phyloP scores from a whole-genome alignment of 1,140 invertebrate species.

The Aphis craccivora region DNA sequence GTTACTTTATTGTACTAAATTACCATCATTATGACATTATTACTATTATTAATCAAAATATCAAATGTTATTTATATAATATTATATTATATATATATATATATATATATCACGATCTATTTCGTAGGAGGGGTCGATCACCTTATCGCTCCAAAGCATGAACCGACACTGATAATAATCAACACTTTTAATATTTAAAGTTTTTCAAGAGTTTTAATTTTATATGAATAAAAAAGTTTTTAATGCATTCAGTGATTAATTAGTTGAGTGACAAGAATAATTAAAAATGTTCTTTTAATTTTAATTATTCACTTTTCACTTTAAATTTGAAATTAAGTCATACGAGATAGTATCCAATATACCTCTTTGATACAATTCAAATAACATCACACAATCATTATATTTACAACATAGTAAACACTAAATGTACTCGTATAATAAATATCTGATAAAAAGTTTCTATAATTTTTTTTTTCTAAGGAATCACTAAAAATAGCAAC shows the following conservation, averaged over 20 bases:
- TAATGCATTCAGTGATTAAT: constrained; percentile 25
- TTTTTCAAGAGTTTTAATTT: constrained; percentile 23
- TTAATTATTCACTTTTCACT: not conserved
- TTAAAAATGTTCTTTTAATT: constrained; percentile 37
- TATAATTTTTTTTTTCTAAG: not conserved
- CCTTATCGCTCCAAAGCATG: not conserved
- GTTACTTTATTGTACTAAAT: not conserved
- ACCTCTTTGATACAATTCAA: not conserved
- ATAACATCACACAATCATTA: not conserved
- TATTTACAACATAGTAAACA: not conserved
- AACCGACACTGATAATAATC: constrained; percentile 11
- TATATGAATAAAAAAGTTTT: constrained; percentile 21
- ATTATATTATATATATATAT: not conserved
- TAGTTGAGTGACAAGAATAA: constrained; percentile 33
- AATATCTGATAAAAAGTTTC: not conserved
- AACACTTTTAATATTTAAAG: constrained; percentile 31
- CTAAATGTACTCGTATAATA: too few species aligned
- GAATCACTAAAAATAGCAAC: not conserved
- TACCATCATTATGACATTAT: not conserved
- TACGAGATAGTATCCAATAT: not conserved
- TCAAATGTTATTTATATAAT: not conserved
- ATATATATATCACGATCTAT: not conserved
- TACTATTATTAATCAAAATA: not conserved
- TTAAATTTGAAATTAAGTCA: not conserved
- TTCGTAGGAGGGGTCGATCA: not conserved